Base-by-base conservation (phyloP, 2,797 vertebrate genomes). In the Holocentrus rufus region DNA sequence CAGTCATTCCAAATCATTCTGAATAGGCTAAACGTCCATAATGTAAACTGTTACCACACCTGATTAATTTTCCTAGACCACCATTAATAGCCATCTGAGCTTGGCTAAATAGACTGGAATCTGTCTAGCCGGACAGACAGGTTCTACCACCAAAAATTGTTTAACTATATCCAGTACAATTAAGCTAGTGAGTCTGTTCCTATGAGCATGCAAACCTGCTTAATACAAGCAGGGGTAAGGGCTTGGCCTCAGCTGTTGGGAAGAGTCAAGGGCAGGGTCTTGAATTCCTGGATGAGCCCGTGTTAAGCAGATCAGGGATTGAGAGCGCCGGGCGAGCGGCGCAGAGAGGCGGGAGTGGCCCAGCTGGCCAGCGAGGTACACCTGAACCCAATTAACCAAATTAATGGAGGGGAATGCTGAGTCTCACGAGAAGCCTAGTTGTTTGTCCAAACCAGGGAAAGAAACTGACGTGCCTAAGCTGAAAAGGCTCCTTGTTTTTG, bases 301-400 rank as follows among this genome's bases (percentile, higher is more conserved):
- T 42, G 13, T 69, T 55, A 70, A 75, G 72, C 27, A n/a, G 10
- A 17, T 25, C 20, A 20, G 31, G 54, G 36, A 64, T 25, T 31
- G 22, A 52, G 22, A 52, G 70, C n/a, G 22, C 15, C 39, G 50
- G 49, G 74, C 11, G n/a, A 22, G 55, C 27, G 61, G 46, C 20
- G 46, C 22, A 50, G n/a, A 59, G 39, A 66, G 14, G 39, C 34
- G 64, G 72, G 46, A 83, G 57, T 65, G 15, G 8, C 3, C 65
- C 42, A 62, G 74, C 55, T 60, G 56, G 67, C 64, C 25, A 70
- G n/a, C 5, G 7, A 63, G 55, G 17, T 50, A 42, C 77, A 79
- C 65, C 78, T 84, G 81, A 88, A 77, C 77, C 63, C 60, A 22
- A 60, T 87, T 84, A 84, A 84, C 63, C 63, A 27, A 58, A 53